These are phyloP conservation scores for Heliconius hortense DNA, from an alignment of 2,888 invertebrate species.

Conservation along the genomic window DNA sequence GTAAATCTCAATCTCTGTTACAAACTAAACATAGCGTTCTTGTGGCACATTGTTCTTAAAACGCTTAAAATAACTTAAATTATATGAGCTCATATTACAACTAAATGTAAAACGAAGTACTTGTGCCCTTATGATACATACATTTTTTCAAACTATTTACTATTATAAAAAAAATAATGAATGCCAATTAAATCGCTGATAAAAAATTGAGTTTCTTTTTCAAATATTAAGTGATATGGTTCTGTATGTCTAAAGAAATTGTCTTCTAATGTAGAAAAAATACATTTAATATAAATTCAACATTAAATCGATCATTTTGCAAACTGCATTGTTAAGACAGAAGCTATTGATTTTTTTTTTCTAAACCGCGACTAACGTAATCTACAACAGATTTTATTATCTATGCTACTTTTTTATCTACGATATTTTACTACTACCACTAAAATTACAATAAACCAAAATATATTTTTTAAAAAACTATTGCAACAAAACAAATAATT, in stretches of 20 bases:
- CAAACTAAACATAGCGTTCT: conserved; percentile 43
- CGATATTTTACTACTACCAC: conserved; percentile 37
- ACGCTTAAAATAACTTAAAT: conserved; percentile 45
- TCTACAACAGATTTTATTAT: conserved; percentile 32
- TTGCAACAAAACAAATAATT: conserved; percentile 59
- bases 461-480: conserved; percentile 59
- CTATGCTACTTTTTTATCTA: conserved; percentile 34
- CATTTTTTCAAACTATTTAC: conserved; percentile 24
- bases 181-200: not conserved
- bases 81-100: conserved; percentile 50
- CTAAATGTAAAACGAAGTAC: conserved; percentile 62
- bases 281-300: not conserved
- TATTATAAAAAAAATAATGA: not conserved
- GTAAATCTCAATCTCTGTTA: conserved; percentile 44
- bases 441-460: conserved; percentile 52
- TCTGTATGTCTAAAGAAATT: not conserved
- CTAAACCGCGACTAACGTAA: conserved; percentile 26
- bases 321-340: not conserved
- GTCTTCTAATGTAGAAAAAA: conserved; percentile 6
- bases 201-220: not conserved
- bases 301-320: not conserved
- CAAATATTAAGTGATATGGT: conserved; percentile 11
- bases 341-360: not conserved
- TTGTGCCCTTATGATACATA: conserved; percentile 64
- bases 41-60: conserved; percentile 56